Evolutionary conservation across 2,797 vertebrate genomes (phyloP).

Genomic region (Delichon dasypus): DNA sequence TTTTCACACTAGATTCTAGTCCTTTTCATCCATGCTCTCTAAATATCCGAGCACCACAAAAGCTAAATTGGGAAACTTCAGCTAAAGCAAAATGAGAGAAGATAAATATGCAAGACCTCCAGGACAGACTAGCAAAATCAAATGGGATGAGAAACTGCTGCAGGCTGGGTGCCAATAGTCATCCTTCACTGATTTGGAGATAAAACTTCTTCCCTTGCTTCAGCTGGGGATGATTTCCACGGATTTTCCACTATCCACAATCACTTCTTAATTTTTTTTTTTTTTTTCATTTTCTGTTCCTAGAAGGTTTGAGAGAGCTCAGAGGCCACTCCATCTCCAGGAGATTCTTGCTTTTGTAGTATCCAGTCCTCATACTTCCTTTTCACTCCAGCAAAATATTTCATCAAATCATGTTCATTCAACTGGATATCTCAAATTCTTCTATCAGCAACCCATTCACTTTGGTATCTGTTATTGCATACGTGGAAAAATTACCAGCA

Average conservation of each 20-base stretch:
- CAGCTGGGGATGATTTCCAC: not conserved
- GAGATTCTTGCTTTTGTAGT: not conserved
- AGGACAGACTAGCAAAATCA: not conserved
- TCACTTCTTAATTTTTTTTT: not conserved
- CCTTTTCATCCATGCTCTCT: not conserved
- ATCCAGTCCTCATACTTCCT: not conserved
- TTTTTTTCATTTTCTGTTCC: not conserved
- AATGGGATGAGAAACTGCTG: not conserved
- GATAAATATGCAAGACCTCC: not conserved
- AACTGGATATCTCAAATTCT: not conserved
- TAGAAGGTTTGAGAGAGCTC: not conserved
- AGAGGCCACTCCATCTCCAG: not conserved
- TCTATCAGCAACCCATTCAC: not conserved
- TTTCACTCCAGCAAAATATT: not conserved
- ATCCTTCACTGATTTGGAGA: not conserved
- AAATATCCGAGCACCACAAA: not conserved
- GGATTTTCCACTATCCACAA: not conserved
- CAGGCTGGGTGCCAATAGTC: not conserved
- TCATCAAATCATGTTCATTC: not conserved
- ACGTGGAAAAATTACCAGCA: not conserved
- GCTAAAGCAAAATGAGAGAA: not conserved
- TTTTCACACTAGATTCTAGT: not conserved
- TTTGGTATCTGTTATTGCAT: not conserved
- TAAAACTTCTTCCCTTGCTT: not conserved
- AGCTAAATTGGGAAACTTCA: not conserved